Evolutionary conservation across 2,113 vertebrate species (phyloP).

Genomic region (Rutilus rutilus): DNA sequence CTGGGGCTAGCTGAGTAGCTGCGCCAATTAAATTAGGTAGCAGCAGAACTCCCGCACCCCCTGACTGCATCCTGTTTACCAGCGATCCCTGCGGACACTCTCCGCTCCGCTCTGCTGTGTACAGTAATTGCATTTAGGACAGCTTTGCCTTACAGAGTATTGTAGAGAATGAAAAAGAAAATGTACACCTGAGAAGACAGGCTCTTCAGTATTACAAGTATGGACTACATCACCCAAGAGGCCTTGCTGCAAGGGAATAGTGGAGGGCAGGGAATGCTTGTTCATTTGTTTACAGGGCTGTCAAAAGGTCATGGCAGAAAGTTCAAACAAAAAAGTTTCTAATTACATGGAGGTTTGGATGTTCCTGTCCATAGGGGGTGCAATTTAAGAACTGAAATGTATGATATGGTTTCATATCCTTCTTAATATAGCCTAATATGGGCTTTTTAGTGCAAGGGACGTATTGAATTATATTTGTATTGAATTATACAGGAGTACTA

Average conservation of each 20-base stretch:
- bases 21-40: conserved; percentile 65
- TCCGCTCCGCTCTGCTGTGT: conserved; percentile 53
- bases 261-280: conserved; percentile 1
- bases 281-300: conserved; percentile 29
- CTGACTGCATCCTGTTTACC: conserved; percentile 58
- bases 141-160: conserved; percentile 50
- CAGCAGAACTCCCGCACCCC: conserved; percentile 53
- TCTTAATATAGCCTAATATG: conserved; percentile 30
- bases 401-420: background rate
- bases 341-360: conserved; percentile 3
- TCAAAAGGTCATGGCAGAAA: conserved; percentile 37
- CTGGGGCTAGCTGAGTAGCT: conserved; percentile 57
- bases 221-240: conserved; percentile 51
- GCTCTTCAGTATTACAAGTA: conserved; percentile 37
- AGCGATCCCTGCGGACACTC: conserved; percentile 46
- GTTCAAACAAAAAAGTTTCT: conserved; percentile 32
- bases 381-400: background rate
- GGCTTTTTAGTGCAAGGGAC: conserved; percentile 22
- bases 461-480: background rate
- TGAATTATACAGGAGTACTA: conserved; percentile 13
- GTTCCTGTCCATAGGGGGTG: background rate
- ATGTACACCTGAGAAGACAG: background rate
- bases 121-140: conserved; percentile 62
- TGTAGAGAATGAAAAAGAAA: conserved; percentile 27
- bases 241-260: background rate